Evolutionary conservation across 2,113 vertebrate genomes (phyloP).

Genomic region (Chamaetylas fuelleborni): DNA sequence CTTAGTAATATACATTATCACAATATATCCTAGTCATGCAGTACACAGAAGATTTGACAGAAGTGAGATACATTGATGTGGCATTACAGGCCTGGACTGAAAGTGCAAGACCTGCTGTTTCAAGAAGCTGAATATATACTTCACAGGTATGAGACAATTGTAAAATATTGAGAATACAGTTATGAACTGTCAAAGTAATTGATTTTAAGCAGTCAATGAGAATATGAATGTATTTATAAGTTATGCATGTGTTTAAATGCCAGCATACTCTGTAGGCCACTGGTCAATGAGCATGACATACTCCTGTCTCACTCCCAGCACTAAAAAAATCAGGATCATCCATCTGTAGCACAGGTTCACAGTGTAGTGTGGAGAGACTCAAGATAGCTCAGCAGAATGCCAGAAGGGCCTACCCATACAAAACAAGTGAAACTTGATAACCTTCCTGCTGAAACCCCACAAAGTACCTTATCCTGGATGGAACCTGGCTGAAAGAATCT

Average conservation of each 20-base stretch:
- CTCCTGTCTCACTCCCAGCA: not conserved
- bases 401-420: not conserved
- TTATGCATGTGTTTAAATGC: not conserved
- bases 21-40: not conserved
- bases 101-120: not conserved
- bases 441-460: not conserved
- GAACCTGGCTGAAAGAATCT: not conserved
- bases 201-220: not conserved
- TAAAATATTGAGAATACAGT: not conserved
- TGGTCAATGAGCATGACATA: not conserved
- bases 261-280: not conserved
- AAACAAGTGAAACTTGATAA: not conserved
- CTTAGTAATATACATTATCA: not conserved
- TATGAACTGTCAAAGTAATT: not conserved
- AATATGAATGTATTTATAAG: not conserved
- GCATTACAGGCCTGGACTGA: not conserved
- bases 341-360: not conserved
- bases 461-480: not conserved
- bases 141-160: not conserved
- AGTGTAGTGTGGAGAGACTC: not conserved
- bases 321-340: not conserved
- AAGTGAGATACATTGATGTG: not conserved
- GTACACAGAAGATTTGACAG: not conserved
- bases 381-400: not conserved
- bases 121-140: not conserved